phyloP scores from a whole-genome alignment of 2,797 vertebrate species.

The Sternotherus odoratus region DNA sequence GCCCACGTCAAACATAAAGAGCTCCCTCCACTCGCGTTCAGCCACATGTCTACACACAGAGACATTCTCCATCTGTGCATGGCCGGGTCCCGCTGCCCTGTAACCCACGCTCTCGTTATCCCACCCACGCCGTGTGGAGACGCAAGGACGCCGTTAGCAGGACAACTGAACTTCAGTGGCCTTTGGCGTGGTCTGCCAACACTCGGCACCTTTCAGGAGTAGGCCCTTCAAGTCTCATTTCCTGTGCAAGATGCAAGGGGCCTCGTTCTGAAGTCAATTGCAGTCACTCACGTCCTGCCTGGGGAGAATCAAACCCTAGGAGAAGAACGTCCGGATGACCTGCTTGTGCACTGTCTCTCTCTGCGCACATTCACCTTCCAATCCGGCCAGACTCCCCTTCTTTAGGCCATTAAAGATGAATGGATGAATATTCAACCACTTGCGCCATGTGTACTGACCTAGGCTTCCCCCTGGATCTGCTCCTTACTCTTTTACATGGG shows the following conservation, averaged over 20 bases:
- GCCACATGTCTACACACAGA: not conserved
- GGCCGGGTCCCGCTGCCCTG: not conserved
- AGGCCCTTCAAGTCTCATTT: not conserved
- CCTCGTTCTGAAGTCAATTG: not conserved
- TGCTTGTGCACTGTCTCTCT: not conserved
- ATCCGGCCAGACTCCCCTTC: not conserved
- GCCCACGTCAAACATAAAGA: not conserved
- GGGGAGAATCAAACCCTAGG: not conserved
- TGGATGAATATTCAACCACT: not conserved
- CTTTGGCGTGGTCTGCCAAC: not conserved
- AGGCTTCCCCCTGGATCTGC: not conserved
- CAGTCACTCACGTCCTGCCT: not conserved
- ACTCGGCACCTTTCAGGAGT: accelerated
- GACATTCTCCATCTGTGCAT: accelerated
- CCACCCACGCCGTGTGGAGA: accelerated
- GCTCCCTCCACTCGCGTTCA: not conserved
- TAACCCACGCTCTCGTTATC: not conserved
- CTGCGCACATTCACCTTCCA: not conserved
- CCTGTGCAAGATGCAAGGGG: not conserved
- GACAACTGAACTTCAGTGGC: not conserved
- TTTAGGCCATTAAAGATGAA: accelerated
- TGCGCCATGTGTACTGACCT: not conserved
- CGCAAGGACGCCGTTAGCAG: not conserved
- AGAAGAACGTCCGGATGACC: not conserved
- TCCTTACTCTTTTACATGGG: not conserved